These are phyloP conservation scores for Cataglyphis altisquamis DNA, from an alignment of 2,888 invertebrate species.

Conservation along the genomic window DNA sequence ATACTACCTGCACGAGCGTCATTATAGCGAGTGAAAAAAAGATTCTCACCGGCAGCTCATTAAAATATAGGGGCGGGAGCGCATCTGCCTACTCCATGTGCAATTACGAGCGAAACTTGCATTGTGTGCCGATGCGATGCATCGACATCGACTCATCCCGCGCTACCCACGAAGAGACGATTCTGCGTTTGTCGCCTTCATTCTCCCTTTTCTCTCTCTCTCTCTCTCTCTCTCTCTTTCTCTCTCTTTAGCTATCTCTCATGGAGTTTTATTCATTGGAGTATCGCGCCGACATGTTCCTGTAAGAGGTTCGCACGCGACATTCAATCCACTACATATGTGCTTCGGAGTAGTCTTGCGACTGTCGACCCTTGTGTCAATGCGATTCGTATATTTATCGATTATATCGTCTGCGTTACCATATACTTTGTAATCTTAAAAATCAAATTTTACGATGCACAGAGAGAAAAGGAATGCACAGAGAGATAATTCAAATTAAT, in stretches of 20 bases:
- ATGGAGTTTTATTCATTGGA: constrained; percentile 71
- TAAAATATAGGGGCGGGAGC: constrained; percentile 72
- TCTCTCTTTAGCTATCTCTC: constrained; percentile 15
- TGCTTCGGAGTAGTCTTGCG: constrained; percentile 25
- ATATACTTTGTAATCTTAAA: neutral
- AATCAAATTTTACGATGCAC: constrained; percentile 20
- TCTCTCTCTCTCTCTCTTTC: neutral
- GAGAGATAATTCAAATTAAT: neutral
- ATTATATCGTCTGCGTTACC: neutral
- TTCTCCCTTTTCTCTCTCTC: neutral
- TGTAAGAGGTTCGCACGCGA: constrained; percentile 69
- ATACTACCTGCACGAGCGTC: constrained; percentile 63
- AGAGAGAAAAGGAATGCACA: neutral
- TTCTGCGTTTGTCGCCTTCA: constrained; percentile 64
- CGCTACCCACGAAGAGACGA: constrained; percentile 66
- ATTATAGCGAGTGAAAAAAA: constrained; percentile 57
- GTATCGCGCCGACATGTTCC: constrained; percentile 40
- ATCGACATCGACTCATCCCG: constrained; percentile 51
- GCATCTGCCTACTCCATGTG: constrained; percentile 71
- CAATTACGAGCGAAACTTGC: constrained; percentile 71
- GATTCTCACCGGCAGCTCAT: constrained; percentile 66
- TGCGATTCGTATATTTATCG: neutral
- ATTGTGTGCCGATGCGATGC: constrained; percentile 69
- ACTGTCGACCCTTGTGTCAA: constrained; percentile 27
- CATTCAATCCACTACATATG: constrained; percentile 40